Percentiles rank a stretch among this genome's conserved stretches.
phyloP scores from a whole-genome alignment of 2,888 invertebrate species.

The Orthosia cruda region DNA sequence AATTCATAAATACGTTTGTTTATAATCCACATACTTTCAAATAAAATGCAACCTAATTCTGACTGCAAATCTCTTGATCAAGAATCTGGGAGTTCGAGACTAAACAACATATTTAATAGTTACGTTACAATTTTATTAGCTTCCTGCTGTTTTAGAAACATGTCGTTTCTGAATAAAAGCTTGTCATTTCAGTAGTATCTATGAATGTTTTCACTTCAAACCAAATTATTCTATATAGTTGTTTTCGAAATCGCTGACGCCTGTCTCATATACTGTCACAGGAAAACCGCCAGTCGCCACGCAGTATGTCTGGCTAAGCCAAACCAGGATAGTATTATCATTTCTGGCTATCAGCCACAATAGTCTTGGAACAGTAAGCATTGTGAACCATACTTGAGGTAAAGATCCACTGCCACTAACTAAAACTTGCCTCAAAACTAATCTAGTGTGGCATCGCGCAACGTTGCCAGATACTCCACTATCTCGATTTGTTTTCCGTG shows the following conservation, averaged over 20 bases:
- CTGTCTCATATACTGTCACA: slow-evolving; percentile 12
- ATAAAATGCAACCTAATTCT: slow-evolving; percentile 59
- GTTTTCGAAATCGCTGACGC: slow-evolving; percentile 50
- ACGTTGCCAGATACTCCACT: slow-evolving; percentile 26
- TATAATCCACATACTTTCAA: slow-evolving; percentile 46
- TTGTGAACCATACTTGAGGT: slow-evolving; percentile 46
- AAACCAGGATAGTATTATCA: slow-evolving; percentile 63
- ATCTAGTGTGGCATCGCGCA: slow-evolving; percentile 10
- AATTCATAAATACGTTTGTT: slow-evolving; percentile 58
- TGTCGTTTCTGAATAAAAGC: neutral
- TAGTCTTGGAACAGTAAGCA: slow-evolving; percentile 52
- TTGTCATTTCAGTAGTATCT: neutral
- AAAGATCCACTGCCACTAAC: slow-evolving; percentile 1
- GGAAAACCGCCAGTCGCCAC: slow-evolving; percentile 50
- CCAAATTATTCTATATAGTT: neutral
- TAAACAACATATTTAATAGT: slow-evolving; percentile 42
- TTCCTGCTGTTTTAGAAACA: slow-evolving; percentile 2
- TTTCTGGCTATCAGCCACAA: slow-evolving; percentile 71
- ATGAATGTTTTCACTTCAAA: neutral
- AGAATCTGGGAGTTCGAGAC: slow-evolving; percentile 32
- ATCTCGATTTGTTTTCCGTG: slow-evolving; percentile 56
- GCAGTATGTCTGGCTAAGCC: slow-evolving; percentile 43
- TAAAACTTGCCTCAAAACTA: slow-evolving; percentile 2
- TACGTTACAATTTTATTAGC: slow-evolving; percentile 32
- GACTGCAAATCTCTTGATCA: slow-evolving; percentile 30